Base-by-base conservation (phyloP, 1,140 invertebrate species). In the Bombus confusus region DNA sequence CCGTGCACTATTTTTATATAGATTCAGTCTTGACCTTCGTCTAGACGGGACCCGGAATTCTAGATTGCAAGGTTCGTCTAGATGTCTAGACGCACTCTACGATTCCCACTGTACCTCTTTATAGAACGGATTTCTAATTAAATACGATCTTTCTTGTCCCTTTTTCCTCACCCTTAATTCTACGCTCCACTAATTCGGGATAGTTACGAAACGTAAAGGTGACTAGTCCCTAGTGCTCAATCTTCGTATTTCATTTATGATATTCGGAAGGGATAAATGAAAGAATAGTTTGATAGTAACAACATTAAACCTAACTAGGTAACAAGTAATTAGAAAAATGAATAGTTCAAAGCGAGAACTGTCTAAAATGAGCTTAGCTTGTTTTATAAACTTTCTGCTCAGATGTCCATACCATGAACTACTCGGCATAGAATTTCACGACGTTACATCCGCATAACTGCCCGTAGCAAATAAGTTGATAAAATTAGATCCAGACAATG, bases 11-110 rank as follows among this genome's bases (percentile, higher is more conserved):
- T 88, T 89, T 89, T 89, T 88, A 86, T 83, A 64, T 59, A 69
- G 83, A 39, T 78, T 80, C 66, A 89, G 52, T 86, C 87, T 89
- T 89, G 88, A 89, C 87, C 75, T 87, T 88, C 59, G 84, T 83
- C 84, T 80, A n/a, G 18, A 52, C 8, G 39, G 75, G 43, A 18
- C 34, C 9, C 68, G 47, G 69, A 57, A 85, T 80, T 86, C 59
- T 66, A 89, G 59, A 76, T 78, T 76, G 43, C 18, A 59, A 68
- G 34, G 43, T 66, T 66, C 43, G 31, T 74, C 39, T 74, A 66
- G 37, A 47, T 52, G n/a, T 75, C 28, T 64, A 77, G 39, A 28
- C 28, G 28, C 28, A 22, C 15, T 5, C 22, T 1, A 10, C 34
- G 5, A 13, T 39, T 22, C 13, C 2, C 4, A 31, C 15, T 22